Evolutionary conservation across 2,888 invertebrate genomes (phyloP).

Genomic region (Protophormia terraenovae): DNA sequence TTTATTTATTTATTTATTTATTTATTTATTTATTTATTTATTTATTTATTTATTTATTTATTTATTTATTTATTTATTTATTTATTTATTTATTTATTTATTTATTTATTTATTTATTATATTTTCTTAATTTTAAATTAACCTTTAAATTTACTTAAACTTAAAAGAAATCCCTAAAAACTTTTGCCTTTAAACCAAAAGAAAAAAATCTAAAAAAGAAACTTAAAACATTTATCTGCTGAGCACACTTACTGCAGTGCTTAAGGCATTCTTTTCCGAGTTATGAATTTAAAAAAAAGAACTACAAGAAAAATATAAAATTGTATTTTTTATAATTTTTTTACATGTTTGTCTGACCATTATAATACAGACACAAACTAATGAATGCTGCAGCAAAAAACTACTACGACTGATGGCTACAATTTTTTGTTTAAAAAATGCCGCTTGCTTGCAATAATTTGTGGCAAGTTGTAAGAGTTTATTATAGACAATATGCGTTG

Average conservation of each 20-base stretch:
- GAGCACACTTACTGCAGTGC: slow-evolving; percentile 62
- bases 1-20: too few relatives aligned
- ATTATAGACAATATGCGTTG: too few relatives aligned
- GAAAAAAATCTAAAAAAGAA: too few relatives aligned
- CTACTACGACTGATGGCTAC: too few relatives aligned
- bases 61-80: too few relatives aligned
- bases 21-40: too few relatives aligned
- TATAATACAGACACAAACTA: slow-evolving; percentile 33
- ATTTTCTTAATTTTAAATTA: slow-evolving; percentile 45
- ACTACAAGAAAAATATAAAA: too few relatives aligned
- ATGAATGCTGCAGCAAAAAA: slow-evolving; percentile 26
- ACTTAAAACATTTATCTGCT: slow-evolving; percentile 38
- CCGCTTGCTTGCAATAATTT: neutral
- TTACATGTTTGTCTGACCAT: slow-evolving; percentile 29
- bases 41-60: too few relatives aligned
- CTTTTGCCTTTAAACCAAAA: slow-evolving; percentile 26
- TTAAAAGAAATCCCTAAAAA: neutral
- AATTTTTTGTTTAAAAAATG: slow-evolving; percentile 18
- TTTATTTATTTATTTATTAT: too few relatives aligned
- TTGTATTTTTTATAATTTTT: too few relatives aligned
- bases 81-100: too few relatives aligned
- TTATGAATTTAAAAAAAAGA: too few relatives aligned
- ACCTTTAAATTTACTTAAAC: slow-evolving; percentile 55
- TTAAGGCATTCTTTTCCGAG: slow-evolving; percentile 34
- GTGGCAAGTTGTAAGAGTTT: slow-evolving; percentile 28